A percentile compares a stretch with the other conserved stretches of the same genome.
Evolutionary conservation across 2,113 vertebrate species (phyloP).

Genomic region (Buteo buteo): DNA sequence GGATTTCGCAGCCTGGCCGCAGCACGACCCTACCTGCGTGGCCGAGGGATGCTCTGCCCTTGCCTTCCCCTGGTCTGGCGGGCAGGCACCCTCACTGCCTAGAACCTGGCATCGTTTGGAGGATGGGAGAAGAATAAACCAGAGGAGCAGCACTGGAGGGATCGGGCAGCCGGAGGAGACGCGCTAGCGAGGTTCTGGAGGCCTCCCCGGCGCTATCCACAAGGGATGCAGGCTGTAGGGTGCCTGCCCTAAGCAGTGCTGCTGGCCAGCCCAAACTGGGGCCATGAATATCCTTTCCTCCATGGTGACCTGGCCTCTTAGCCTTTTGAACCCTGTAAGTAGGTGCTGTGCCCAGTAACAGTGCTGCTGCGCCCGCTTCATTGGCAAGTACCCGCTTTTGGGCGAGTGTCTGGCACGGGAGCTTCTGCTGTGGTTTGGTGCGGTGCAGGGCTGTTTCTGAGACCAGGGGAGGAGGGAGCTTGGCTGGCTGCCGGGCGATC

Average conservation of each 20-base stretch:
- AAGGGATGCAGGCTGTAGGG: neutral
- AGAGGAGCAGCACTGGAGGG: neutral
- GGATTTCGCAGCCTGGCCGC: rapidly evolving
- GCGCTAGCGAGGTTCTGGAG: neutral
- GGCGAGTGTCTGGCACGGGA: too few relatives aligned
- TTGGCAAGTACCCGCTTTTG: neutral
- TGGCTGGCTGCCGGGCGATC: too few relatives aligned
- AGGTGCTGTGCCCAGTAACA: too few relatives aligned
- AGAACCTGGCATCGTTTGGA: rapidly evolving
- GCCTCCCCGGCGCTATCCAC: neutral
- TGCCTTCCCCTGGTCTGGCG: rapidly evolving
- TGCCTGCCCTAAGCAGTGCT: neutral
- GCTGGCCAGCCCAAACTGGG: neutral
- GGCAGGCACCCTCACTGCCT: too few relatives aligned
- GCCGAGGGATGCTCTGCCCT: neutral
- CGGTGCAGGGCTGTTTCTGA: neutral
- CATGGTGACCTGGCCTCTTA: neutral
- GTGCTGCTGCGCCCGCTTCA: neutral
- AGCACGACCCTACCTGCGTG: rapidly evolving
- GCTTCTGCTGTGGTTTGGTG: neutral
- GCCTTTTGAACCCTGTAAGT: neutral
- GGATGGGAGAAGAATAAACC: too few relatives aligned
- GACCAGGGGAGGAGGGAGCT: neutral
- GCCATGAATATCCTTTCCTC: neutral
- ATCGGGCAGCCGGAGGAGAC: neutral